Percentiles rank a stretch among this genome's conserved stretches.
phyloP scores from a whole-genome alignment of 2,797 vertebrate genomes.

The Glyptemys insculpta region DNA sequence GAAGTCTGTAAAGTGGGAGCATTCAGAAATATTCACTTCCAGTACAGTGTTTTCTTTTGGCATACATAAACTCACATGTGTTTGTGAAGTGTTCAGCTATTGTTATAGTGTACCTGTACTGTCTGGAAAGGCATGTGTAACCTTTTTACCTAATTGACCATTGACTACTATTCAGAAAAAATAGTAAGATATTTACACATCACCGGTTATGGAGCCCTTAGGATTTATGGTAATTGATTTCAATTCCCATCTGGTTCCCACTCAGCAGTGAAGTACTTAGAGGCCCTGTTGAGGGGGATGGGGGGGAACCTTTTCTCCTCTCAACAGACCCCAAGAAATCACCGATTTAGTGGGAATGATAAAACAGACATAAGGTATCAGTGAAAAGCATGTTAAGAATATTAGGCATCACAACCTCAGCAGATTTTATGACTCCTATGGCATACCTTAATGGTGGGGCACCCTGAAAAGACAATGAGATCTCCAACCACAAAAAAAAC shows the following conservation, averaged over 20 bases:
- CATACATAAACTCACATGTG: conserved; percentile 72
- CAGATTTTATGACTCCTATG: conserved; percentile 67
- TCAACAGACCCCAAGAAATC: conserved; percentile 64
- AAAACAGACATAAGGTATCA: conserved; percentile 70
- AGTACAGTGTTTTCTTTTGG: conserved; percentile 34
- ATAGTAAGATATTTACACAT: conserved; percentile 81
- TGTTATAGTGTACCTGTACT: conserved; percentile 71
- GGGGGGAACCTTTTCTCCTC: conserved; percentile 64
- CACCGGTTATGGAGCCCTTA: conserved; percentile 76
- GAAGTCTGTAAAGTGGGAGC: conserved; percentile 47
- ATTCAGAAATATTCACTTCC: conserved; percentile 62
- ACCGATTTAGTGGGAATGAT: conserved; percentile 59
- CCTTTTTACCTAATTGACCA: conserved; percentile 78
- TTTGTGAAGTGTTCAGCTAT: conserved; percentile 74
- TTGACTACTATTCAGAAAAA: conserved; percentile 75
- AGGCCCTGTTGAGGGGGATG: conserved; percentile 68
- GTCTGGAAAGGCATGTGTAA: conserved; percentile 78
- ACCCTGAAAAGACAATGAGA: conserved; percentile 61
- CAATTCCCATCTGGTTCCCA: conserved; percentile 80
- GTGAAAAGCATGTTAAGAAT: conserved; percentile 74
- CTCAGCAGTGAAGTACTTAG: conserved; percentile 72
- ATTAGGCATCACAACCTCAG: conserved; percentile 65
- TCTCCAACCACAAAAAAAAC: conserved; percentile 42
- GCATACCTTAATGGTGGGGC: conserved; percentile 68
- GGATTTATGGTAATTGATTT: conserved; percentile 81